Evolutionary conservation across 2,888 invertebrate genomes (phyloP).

Genomic region (Melipona beecheii): DNA sequence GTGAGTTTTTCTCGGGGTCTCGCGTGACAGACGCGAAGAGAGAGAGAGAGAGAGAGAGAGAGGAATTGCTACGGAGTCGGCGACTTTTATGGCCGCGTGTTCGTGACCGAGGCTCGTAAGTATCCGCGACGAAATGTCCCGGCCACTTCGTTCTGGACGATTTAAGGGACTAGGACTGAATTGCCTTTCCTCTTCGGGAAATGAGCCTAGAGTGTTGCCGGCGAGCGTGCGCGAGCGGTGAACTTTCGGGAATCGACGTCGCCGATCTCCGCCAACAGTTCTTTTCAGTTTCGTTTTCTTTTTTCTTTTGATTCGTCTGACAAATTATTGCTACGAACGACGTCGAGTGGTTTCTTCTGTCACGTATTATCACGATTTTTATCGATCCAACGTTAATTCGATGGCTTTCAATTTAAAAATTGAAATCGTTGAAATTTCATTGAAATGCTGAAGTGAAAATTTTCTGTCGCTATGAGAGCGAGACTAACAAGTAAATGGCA

Average conservation of each 20-base stretch:
- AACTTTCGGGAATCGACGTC: constrained; percentile 50
- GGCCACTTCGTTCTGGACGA: constrained; percentile 64
- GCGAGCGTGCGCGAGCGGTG: not conserved
- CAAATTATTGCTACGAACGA: no score
- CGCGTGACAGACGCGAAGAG: constrained; percentile 11
- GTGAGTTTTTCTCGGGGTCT: constrained; percentile 26
- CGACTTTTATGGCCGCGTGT: constrained; percentile 51
- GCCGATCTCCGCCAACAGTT: constrained; percentile 20
- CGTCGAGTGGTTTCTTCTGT: no score
- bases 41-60: not conserved
- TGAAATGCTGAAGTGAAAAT: no score
- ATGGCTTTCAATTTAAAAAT: no score
- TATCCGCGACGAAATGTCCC: constrained; percentile 69
- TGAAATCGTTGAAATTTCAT: no score
- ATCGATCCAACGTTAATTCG: no score
- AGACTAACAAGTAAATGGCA: no score
- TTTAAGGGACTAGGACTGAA: constrained; percentile 66
- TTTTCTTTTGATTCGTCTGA: no score
- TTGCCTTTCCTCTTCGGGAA: constrained; percentile 40
- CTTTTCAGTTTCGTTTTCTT: not conserved
- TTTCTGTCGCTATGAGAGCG: no score
- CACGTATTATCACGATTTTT: no score
- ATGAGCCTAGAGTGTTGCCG: not conserved
- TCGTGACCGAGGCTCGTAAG: constrained; percentile 76
- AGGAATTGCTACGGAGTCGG: constrained; percentile 38